Evolutionary conservation across 2,888 invertebrate species (phyloP).

Genomic region (Pocota personata): DNA sequence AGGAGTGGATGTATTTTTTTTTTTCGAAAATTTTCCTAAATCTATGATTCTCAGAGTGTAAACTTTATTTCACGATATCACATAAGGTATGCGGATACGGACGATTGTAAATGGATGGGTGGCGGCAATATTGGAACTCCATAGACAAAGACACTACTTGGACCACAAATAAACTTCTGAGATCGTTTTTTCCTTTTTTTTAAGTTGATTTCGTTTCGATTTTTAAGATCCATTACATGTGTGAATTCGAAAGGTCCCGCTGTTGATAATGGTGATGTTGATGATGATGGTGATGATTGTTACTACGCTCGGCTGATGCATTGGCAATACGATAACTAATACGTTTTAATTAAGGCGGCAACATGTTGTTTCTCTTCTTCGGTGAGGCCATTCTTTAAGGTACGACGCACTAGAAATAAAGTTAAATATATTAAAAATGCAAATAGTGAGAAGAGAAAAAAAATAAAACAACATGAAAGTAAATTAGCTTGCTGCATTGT

Average conservation of each 20-base stretch:
- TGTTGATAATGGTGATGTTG: conserved; percentile 74
- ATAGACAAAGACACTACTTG: conserved; percentile 39
- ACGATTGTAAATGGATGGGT: conserved; percentile 24
- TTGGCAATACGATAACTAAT: conserved; percentile 81
- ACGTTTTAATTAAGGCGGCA: conserved; percentile 89
- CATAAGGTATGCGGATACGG: conserved; percentile 32
- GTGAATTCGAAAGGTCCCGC: conserved; percentile 65
- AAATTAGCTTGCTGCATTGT: conserved; percentile 26
- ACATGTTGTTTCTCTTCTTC: conserved; percentile 92
- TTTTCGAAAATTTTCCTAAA: conserved; percentile 12
- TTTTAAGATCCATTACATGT: conserved; percentile 33
- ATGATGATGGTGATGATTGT: conserved; percentile 77
- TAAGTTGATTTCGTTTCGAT: conserved; percentile 58
- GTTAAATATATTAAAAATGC: background rate
- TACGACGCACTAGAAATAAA: conserved; percentile 88
- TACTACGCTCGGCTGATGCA: conserved; percentile 11
- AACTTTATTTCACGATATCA: conserved; percentile 27
- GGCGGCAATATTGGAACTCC: conserved; percentile 10
- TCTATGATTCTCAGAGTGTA: conserved; percentile 62
- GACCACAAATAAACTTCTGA: conserved; percentile 65
- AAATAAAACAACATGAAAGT: conserved; percentile 51
- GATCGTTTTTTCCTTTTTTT: conserved; percentile 59
- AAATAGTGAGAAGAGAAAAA: background rate
- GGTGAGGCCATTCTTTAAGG: conserved; percentile 90
- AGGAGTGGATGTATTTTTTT: conserved; percentile 22